Evolutionary conservation across 2,797 vertebrate species (phyloP).

Genomic region (Borostomias antarcticus): DNA sequence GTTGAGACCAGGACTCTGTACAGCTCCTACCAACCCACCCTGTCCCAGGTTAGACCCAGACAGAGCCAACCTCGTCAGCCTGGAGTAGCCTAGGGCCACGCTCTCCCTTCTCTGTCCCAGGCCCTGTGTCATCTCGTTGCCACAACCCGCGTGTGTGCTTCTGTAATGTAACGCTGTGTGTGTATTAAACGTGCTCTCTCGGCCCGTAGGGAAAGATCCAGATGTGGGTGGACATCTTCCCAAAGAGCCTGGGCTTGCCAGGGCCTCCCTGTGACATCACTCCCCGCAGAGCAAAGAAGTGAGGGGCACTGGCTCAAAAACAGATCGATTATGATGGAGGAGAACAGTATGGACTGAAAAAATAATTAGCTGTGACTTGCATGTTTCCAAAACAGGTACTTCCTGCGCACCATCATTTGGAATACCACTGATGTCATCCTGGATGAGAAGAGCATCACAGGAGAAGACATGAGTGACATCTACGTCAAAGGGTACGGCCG

Average conservation of each 20-base stretch:
- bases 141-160: too few species aligned
- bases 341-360: neutral
- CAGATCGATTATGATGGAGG: neutral
- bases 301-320: slow-evolving; percentile 5
- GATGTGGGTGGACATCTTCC: slow-evolving; percentile 98
- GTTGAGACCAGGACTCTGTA: slow-evolving; percentile 93
- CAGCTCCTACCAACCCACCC: slow-evolving; percentile 93
- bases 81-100: too few species aligned
- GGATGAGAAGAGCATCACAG: slow-evolving; percentile 96
- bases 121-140: too few species aligned
- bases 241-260: slow-evolving; percentile 87
- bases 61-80: too few species aligned
- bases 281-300: slow-evolving; percentile 93
- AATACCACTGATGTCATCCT: slow-evolving; percentile 93
- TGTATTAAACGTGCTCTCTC: too few species aligned
- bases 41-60: slow-evolving; percentile 87
- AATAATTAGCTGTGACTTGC: neutral
- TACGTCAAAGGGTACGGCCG: slow-evolving; percentile 91
- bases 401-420: slow-evolving; percentile 90
- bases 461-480: slow-evolving; percentile 97
- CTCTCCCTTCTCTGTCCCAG: too few species aligned
- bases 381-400: slow-evolving; percentile 83
- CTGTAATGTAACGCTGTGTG: too few species aligned
- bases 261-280: slow-evolving; percentile 90
- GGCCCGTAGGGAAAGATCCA: slow-evolving; percentile 87